phyloP scores from a whole-genome alignment of 2,888 invertebrate species.

The Melanchra persicariae region DNA sequence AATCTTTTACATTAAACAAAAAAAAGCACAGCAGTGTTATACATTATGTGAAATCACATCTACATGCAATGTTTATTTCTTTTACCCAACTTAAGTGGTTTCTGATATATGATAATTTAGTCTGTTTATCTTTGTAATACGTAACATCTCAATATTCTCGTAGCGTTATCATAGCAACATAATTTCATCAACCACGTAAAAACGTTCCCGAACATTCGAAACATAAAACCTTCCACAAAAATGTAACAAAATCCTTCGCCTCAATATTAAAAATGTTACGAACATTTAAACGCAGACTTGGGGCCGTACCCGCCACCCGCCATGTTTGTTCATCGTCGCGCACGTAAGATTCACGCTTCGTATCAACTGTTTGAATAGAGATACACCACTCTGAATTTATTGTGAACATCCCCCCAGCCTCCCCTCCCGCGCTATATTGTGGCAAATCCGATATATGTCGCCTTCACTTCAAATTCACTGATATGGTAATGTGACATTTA shows the following conservation, averaged over 20 bases:
- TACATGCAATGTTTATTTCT: background rate
- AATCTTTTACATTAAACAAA: too few species aligned
- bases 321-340: conserved; percentile 86
- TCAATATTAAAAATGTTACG: conserved; percentile 56
- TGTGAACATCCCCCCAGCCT: conserved; percentile 77
- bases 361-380: conserved; percentile 90
- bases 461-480: conserved; percentile 86
- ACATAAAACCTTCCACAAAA: conserved; percentile 2
- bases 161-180: too few species aligned
- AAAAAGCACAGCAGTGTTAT: too few species aligned
- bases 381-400: conserved; percentile 88
- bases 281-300: conserved; percentile 60
- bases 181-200: conserved; percentile 1
- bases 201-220: background rate
- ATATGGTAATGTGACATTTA: conserved; percentile 89
- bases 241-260: conserved; percentile 4
- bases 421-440: conserved; percentile 79
- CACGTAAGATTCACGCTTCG: conserved; percentile 86
- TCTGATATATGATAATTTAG: background rate
- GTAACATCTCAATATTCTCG: background rate
- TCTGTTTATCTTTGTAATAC: too few species aligned
- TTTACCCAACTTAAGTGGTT: background rate
- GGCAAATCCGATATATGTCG: conserved; percentile 88
- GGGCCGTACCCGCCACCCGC: conserved; percentile 68
- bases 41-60: too few species aligned